Evolutionary conservation across 2,888 invertebrate genomes (phyloP), one percentile per base, ranked within the genome.

Genomic region (Hermaeophaga mercurialis): DNA sequence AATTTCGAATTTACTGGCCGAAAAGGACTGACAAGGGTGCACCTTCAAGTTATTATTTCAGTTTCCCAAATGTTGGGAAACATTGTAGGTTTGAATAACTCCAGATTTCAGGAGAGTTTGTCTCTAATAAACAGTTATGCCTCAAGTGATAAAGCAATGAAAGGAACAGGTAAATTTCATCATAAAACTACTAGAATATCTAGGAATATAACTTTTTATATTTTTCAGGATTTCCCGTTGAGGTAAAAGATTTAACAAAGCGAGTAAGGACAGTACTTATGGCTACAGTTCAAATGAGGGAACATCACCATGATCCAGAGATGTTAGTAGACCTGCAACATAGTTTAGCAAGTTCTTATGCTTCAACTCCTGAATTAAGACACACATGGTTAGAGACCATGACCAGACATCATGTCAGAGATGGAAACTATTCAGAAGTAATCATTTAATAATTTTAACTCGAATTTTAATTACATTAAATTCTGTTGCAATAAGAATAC

Each of bases 381-480:
- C 92, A 94, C 76, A 96, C 96, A 0, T 96, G 96, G 96, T 85
- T 97, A n/a, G 90, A 95, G 66, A 92, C 93, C 1, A 91, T 97
- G 85, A 93, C 96, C 9, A 85, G 86, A 69, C 90, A 93, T 75
- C 94, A 96, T 73, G 85, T 86, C 5, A 81, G 89, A 58, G 88
- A 91, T 71, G 86, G 85, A 24, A 91, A 96, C 79, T 88, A 87
- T 70, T 94, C 96, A 2, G 97, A 97, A 84, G 93, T 92, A 73
- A 43, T 14, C 9, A 0, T 8, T 8, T 14, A 15, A 31, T 47
- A 8, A 2, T 18, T 6, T 24, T 18, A 9, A 38, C n/a, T n/a
- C n/a, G n/a, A n/a, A n/a, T n/a, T n/a, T n/a, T n/a, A n/a, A n/a
- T n/a, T n/a, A n/a, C n/a, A n/a, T n/a, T n/a, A n/a, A n/a, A n/a